Conservation (phyloP, 2,113 vertebrate species). For the Atrichornis clamosus region DNA sequence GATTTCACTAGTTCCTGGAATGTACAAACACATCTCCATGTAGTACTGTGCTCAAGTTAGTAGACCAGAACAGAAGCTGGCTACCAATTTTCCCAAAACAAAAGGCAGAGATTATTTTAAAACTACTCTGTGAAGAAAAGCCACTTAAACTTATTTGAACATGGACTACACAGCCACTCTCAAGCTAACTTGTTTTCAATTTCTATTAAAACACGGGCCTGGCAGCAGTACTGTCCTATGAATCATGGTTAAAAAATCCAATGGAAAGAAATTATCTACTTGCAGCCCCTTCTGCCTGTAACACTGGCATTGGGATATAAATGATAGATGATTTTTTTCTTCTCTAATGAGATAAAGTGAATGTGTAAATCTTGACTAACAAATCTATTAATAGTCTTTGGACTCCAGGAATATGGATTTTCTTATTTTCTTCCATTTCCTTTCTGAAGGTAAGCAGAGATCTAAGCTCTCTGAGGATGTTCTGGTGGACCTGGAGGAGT, state of each 20-base stretch:
- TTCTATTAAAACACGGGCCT: background rate
- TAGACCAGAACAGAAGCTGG: background rate
- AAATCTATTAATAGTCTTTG: slow-evolving; percentile 42
- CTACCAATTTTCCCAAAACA: background rate
- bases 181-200: background rate
- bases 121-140: background rate
- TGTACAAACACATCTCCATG: background rate
- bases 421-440: slow-evolving; percentile 11
- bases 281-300: background rate
- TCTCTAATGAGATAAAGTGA: background rate
- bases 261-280: background rate
- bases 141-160: background rate
- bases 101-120: background rate
- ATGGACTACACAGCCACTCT: background rate
- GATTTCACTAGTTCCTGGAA: background rate
- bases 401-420: slow-evolving; percentile 20
- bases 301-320: background rate
- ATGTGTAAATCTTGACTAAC: background rate
- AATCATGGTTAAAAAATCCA: background rate
- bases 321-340: background rate
- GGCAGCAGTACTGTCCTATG: background rate
- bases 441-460: background rate
- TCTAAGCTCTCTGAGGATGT: background rate
- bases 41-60: background rate
- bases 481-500: slow-evolving; percentile 42